Percentiles rank a stretch among this genome's conserved stretches.
Conservation (phyloP, 2,113 vertebrate genomes). For the Forbesichthys papilliferus region DNA sequence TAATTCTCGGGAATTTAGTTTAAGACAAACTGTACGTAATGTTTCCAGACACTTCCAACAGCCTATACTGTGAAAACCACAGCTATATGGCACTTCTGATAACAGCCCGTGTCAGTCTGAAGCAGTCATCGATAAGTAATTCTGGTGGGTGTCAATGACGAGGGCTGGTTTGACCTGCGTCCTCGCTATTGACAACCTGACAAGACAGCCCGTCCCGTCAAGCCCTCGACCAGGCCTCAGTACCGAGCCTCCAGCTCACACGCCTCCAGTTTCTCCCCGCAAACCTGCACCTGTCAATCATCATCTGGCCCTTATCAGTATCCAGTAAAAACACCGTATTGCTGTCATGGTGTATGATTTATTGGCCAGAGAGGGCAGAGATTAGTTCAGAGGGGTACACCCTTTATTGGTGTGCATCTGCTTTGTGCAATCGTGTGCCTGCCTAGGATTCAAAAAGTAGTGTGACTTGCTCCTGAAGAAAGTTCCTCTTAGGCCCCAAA, state of each 20-base stretch:
- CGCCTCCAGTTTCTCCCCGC: background rate
- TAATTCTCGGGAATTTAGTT: no score
- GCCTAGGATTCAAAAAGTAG: no score
- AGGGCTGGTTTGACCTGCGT: constrained; percentile 7
- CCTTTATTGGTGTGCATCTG: no score
- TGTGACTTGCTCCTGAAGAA: no score
- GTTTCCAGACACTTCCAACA: no score
- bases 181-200: constrained; percentile 38
- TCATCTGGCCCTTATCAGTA: background rate
- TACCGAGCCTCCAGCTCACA: background rate
- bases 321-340: background rate
- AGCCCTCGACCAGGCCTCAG: background rate
- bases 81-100: background rate
- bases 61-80: no score
- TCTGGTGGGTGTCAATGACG: constrained; percentile 2
- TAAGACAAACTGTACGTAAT: no score
- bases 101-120: background rate
- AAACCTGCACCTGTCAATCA: constrained; percentile 29
- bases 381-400: no score
- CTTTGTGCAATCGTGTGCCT: no score
- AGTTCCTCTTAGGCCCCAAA: no score
- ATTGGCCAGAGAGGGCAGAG: background rate
- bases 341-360: background rate
- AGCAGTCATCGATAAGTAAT: background rate
- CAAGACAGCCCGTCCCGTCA: constrained; percentile 10